Conservation (phyloP, 2,113 vertebrate genomes). For the Hemibagrus wyckioides region DNA sequence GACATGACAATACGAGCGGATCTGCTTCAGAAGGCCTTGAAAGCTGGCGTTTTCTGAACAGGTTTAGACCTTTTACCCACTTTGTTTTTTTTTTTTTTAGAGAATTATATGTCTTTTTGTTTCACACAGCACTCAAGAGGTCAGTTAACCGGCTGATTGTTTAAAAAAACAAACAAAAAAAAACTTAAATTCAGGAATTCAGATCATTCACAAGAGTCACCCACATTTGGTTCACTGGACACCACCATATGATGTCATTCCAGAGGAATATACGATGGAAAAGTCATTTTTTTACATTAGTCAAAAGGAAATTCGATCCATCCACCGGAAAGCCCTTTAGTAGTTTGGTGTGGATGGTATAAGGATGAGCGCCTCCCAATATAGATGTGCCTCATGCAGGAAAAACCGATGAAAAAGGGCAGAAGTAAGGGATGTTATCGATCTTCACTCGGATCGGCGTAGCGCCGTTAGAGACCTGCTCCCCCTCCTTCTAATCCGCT, state of each 20-base stretch:
- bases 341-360: conserved; percentile 62
- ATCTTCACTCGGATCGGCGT: conserved; percentile 69
- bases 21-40: conserved; percentile 55
- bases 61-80: conserved; percentile 46
- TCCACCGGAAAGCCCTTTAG: conserved; percentile 75
- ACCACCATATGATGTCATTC: conserved; percentile 68
- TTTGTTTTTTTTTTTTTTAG: conserved; percentile 11
- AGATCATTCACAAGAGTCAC: conserved; percentile 23
- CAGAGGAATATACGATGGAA: conserved; percentile 65
- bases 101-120: conserved; percentile 17
- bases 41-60: conserved; percentile 65
- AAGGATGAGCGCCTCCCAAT: conserved; percentile 57
- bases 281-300: conserved; percentile 57
- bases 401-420: conserved; percentile 36
- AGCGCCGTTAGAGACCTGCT: conserved; percentile 74
- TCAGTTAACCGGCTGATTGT: conserved; percentile 27
- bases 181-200: conserved; percentile 19
- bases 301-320: conserved; percentile 61
- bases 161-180: background rate
- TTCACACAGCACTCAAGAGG: conserved; percentile 12
- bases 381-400: conserved; percentile 31
- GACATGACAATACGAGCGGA: conserved; percentile 51
- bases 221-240: conserved; percentile 46
- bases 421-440: conserved; percentile 39
- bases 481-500: conserved; percentile 68